Evolutionary conservation across 2,113 vertebrate species (phyloP).

Genomic region (Alethe castanea): DNA sequence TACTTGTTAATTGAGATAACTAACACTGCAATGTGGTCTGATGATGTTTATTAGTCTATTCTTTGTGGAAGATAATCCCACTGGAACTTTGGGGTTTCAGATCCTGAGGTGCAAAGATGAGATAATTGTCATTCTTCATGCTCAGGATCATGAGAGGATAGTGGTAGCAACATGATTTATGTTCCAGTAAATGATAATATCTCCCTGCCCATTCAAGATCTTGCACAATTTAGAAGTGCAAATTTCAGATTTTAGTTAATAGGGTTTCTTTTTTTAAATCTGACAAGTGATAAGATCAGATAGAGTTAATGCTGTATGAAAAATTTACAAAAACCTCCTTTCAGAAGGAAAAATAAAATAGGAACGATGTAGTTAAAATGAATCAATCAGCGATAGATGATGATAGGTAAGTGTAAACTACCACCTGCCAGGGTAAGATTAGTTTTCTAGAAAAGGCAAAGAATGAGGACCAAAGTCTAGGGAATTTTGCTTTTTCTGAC

Average conservation of each 20-base stretch:
- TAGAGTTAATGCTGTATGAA: neutral
- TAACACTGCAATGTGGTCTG: rapidly evolving
- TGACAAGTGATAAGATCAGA: neutral
- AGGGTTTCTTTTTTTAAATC: neutral
- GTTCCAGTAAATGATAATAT: neutral
- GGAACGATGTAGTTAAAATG: neutral
- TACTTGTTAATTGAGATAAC: neutral
- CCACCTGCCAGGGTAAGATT: neutral
- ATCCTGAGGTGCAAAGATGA: neutral
- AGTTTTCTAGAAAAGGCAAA: neutral
- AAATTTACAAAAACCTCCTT: neutral
- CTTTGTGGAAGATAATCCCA: neutral
- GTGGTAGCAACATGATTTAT: neutral
- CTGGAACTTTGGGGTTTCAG: neutral
- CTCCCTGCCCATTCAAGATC: neutral
- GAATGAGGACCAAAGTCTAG: neutral
- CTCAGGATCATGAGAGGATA: neutral
- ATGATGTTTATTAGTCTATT: neutral
- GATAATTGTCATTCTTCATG: neutral
- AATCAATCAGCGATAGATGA: neutral
- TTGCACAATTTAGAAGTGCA: neutral
- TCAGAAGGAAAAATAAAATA: neutral
- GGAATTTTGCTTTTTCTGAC: neutral
- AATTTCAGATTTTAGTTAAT: neutral
- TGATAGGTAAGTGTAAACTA: neutral